phyloP scores from a whole-genome alignment of 2,113 vertebrate species.

The Garra rufa region DNA sequence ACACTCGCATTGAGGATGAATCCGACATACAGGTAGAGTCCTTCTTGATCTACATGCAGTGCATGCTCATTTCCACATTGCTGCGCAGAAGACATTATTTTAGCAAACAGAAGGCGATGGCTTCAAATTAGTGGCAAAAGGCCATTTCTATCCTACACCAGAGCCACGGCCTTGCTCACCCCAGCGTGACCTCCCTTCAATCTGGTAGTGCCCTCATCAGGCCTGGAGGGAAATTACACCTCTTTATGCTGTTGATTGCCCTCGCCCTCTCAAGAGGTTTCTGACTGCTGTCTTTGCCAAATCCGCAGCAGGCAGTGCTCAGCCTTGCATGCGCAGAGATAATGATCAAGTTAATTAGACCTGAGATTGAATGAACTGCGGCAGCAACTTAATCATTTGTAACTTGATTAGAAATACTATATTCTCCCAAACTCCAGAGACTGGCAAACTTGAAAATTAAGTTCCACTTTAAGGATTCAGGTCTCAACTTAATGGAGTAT shows the following conservation, averaged over 20 bases:
- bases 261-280: slow-evolving; percentile 63
- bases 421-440: slow-evolving; percentile 72
- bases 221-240: slow-evolving; percentile 61
- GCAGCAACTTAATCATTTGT: slow-evolving; percentile 83
- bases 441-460: slow-evolving; percentile 67
- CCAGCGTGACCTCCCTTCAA: neutral
- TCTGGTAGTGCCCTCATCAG: slow-evolving; percentile 48
- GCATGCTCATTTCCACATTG: neutral
- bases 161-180: neutral
- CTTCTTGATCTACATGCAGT: neutral
- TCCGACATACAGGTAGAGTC: slow-evolving; percentile 78
- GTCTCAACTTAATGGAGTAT: slow-evolving; percentile 61
- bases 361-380: slow-evolving; percentile 79
- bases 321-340: slow-evolving; percentile 79
- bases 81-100: neutral
- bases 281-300: slow-evolving; percentile 69
- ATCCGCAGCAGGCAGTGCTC: slow-evolving; percentile 75
- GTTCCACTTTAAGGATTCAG: slow-evolving; percentile 66
- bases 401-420: slow-evolving; percentile 80
- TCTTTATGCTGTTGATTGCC: slow-evolving; percentile 61
- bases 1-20: slow-evolving; percentile 79
- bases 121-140: neutral
- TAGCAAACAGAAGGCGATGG: neutral
- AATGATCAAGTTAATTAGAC: slow-evolving; percentile 85
- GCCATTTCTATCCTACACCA: neutral